Base-by-base conservation (phyloP, 2,888 invertebrate species). In the Drepana falcataria region DNA sequence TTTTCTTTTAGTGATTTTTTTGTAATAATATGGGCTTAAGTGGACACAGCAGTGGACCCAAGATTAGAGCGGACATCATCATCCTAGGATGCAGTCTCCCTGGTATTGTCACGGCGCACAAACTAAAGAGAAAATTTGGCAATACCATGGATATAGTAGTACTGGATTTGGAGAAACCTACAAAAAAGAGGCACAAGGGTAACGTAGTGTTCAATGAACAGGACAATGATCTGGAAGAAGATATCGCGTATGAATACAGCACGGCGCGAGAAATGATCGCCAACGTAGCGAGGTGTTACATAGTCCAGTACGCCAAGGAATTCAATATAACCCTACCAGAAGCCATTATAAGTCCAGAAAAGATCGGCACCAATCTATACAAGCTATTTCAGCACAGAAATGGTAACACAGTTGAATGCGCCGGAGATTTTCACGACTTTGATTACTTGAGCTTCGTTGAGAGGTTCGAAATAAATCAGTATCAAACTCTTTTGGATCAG, bases 71-170 rank as follows among this genome's bases (percentile, higher is more conserved):
- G 5, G 91, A 91, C 57, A 81, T 91, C 4, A 89, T 91, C 40
- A 79, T 91, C 47, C 62, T 91, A 60, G 91, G 91, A 73, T 86
- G 87, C 63, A 87, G 79, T 51, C 76, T 91, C 1, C 85, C 90
- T 3, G 91, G 90, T 1, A 84, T 89, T 35, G 86, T 91, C 5
- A 77, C 85, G 0, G 91, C 91, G 0, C 84, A 91, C 71, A 87
- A 90, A 59, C 69, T 91, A 9, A 86, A 81, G 71, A 81, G 76
- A 56, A 83, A 73, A 53, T 89, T 91, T 55, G 91, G 91, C 1
- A 66, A 84, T 59, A 72, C 82, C 44, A 81, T 90, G 77, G 85
- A 89, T 41, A 81, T 91, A 2, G 78, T 90, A 2, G 82, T 91
- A 0, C 64, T 91, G 0, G 87, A 91, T 58, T 65, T 88, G 35